Percentiles rank a stretch among this genome's conserved stretches.
These are phyloP conservation scores for Suricata suricatta DNA, from an alignment of 2,113 vertebrate genomes.

Conservation along the genomic window DNA sequence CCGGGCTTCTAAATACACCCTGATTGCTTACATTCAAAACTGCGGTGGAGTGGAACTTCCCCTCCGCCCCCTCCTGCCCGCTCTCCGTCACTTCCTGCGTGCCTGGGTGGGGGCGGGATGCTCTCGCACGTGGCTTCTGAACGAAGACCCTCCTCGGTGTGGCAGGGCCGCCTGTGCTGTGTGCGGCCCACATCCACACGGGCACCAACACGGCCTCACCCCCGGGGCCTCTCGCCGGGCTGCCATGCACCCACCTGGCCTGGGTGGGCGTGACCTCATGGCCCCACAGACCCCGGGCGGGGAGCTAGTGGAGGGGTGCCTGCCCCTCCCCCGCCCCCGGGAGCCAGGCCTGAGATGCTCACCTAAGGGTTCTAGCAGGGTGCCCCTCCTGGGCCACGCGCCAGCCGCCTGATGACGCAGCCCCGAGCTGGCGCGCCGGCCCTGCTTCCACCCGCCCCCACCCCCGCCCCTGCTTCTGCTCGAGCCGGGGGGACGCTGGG, in stretches of 20 bases:
- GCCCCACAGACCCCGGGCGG: too few species aligned
- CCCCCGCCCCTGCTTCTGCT: rapidly evolving
- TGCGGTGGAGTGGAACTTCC: rapidly evolving
- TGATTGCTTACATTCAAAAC: background rate
- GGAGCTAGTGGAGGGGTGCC: background rate
- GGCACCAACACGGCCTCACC: background rate
- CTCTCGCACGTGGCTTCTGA: background rate
- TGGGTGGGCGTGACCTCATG: background rate
- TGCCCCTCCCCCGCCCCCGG: background rate
- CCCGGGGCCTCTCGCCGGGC: background rate
- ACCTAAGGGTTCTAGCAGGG: rapidly evolving
- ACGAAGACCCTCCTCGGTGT: background rate
- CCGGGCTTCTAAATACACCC: background rate
- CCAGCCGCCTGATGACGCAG: rapidly evolving
- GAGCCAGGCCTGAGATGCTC: background rate
- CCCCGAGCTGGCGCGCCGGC: rapidly evolving
- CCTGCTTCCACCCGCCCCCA: background rate
- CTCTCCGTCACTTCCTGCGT: background rate
- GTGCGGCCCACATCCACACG: background rate
- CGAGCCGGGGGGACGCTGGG: background rate
- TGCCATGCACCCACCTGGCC: background rate
- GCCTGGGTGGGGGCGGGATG: background rate
- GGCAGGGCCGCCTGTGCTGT: background rate
- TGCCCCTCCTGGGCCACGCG: background rate
- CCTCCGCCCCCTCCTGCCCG: rapidly evolving